Conservation (phyloP, 2,888 invertebrate species). For the Luperina nickerlii region DNA sequence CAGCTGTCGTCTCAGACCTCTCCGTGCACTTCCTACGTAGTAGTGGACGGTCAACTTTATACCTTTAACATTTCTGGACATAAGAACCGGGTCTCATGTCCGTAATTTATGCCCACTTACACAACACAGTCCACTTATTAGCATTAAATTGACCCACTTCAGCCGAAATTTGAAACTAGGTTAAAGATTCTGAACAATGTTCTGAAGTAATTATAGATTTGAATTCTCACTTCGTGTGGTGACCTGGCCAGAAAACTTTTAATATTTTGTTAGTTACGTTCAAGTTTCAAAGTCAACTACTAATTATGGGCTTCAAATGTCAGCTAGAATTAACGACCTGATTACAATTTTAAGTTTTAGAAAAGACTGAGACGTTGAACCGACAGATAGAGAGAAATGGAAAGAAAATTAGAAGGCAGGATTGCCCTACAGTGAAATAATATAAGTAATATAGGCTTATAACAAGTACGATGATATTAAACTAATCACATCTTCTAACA, state of each 20-base stretch:
- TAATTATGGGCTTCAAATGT: no score
- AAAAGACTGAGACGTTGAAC: background rate
- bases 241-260: conserved; percentile 13
- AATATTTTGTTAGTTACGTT: conserved; percentile 22
- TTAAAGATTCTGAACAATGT: conserved; percentile 43
- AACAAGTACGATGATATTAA: background rate
- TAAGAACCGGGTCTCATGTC: conserved; percentile 12
- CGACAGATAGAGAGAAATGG: background rate
- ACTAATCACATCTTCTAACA: background rate
- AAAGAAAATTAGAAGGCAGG: background rate
- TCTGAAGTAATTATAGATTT: conserved; percentile 42
- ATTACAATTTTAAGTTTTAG: background rate
- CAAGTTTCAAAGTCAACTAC: background rate
- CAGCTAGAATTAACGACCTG: background rate
- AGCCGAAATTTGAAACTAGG: conserved; percentile 46
- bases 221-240: conserved; percentile 31
- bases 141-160: conserved; percentile 41
- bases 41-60: background rate
- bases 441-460: background rate
- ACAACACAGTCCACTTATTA: conserved; percentile 43
- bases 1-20: background rate
- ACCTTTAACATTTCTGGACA: conserved; percentile 7
- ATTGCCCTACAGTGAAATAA: background rate
- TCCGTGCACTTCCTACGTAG: background rate
- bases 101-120: conserved; percentile 35